Conservation (phyloP, 2,113 vertebrate genomes). For the Podiceps cristatus region DNA sequence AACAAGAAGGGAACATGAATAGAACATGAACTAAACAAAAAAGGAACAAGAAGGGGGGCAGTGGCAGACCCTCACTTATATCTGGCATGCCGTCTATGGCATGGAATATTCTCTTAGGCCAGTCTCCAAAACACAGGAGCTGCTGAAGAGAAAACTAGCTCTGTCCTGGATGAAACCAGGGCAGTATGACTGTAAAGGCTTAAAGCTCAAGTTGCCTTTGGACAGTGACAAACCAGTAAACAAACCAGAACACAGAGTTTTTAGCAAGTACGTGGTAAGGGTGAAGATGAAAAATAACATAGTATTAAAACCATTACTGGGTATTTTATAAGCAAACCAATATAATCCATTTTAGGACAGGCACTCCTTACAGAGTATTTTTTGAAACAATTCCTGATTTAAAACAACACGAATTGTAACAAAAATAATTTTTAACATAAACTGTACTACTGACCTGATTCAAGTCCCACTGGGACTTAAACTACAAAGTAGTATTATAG, state of each 20-base stretch:
- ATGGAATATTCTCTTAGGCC: no score
- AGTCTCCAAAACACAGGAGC: no score
- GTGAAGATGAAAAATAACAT: not conserved
- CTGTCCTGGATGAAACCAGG: rapidly evolving
- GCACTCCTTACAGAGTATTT: not conserved
- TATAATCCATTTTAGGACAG: not conserved
- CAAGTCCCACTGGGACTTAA: not conserved
- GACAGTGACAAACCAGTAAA: not conserved
- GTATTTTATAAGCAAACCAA: not conserved
- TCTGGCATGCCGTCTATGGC: no score
- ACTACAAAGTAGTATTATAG: not conserved
- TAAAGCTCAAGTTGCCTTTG: not conserved
- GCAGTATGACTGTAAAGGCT: not conserved
- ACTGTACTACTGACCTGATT: not conserved
- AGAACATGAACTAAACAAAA: no score
- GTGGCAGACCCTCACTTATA: no score
- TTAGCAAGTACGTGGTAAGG: not conserved
- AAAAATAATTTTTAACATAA: not conserved
- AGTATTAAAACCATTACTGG: not conserved
- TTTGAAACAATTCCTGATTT: not conserved
- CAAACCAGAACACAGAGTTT: not conserved
- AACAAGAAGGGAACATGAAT: no score
- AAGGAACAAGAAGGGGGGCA: no score
- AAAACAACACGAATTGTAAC: not conserved
- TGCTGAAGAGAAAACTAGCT: no score